Percentiles rank a stretch among this genome's conserved stretches.
Evolutionary conservation across 2,888 invertebrate species (phyloP).

Genomic region (Frankliniella intonsa): DNA sequence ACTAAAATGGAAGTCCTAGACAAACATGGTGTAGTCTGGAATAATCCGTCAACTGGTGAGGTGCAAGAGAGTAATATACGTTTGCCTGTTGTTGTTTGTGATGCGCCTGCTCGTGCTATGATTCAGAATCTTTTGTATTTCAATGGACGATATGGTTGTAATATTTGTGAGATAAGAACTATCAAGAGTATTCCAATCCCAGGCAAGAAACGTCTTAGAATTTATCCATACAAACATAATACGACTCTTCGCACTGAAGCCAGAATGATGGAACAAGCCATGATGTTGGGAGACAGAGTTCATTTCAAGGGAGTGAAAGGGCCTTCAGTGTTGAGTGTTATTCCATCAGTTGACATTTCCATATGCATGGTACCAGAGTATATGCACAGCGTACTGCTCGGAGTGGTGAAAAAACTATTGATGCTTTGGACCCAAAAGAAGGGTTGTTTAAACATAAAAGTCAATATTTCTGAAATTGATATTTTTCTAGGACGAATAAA

Average conservation of each 20-base stretch:
- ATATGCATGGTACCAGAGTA: background rate
- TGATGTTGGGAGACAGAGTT: background rate
- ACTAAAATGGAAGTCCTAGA: background rate
- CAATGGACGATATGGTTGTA: background rate
- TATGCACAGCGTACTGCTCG: background rate
- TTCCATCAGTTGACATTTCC: background rate
- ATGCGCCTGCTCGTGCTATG: background rate
- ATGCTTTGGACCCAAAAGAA: background rate
- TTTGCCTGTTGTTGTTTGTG: background rate
- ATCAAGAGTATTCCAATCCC: background rate
- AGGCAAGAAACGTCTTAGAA: background rate
- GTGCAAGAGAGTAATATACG: background rate
- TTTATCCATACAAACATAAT: background rate
- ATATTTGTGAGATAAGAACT: background rate
- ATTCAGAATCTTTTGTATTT: background rate
- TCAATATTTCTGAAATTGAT: background rate
- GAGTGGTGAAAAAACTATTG: background rate
- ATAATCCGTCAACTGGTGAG: background rate
- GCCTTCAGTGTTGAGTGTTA: background rate
- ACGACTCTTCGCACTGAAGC: background rate
- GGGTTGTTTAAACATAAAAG: background rate
- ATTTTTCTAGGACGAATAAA: background rate
- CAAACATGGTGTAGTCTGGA: background rate
- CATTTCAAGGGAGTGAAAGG: background rate
- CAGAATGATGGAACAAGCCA: background rate